Base-by-base conservation (phyloP, 2,797 vertebrate species). In the Argyrosomus regius region DNA sequence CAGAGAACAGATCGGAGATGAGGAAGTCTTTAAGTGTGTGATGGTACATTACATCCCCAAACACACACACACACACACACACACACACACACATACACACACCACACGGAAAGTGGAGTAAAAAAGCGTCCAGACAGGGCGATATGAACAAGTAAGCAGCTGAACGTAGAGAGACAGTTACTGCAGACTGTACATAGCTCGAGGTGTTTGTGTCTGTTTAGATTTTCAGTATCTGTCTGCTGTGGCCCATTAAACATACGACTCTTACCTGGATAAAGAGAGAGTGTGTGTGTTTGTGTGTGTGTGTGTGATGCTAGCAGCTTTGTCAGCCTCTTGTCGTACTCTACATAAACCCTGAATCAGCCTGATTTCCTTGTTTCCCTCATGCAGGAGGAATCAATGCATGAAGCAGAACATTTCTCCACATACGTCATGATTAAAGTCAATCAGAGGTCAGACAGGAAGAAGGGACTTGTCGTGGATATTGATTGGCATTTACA, bases 211-310 rank as follows among this genome's bases (percentile, higher is more conserved):
- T 73, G 73, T 85, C 39, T 87, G 82, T 85, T 75, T 88, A 57
- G 60, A 28, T 84, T 82, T 72, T 68, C 69, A 22, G 35, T 72
- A 84, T 49, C 48, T 78, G 74, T 16, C 71, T 76, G 88, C 78
- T 77, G 62, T 49, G 84, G 76, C 10, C 74, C 91, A 89, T 90
- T 92, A 83, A 66, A 76, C 76, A 57, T 9, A 9, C 49, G 48
- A 62, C 75, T 61, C 53, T 57, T 53, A 62, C 74, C 82, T 77
- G 26, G 81, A 83, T 83, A 78, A 78, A 45, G 67, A 46, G 50
- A 28, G 68, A 58, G 64, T 72, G 57, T 70, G 63, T 49, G 74
- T 48, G 73, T 31, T 31, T 62, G 39, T 16, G 43, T 67, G 74
- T 57, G 73, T 48, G 45, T 62, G 39, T 16, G 43, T 66, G 72